Evolutionary conservation across 30 jellyfish, hydroid and myxozoan species (phyloP).

Genomic region (Aurelia coerulea): DNA sequence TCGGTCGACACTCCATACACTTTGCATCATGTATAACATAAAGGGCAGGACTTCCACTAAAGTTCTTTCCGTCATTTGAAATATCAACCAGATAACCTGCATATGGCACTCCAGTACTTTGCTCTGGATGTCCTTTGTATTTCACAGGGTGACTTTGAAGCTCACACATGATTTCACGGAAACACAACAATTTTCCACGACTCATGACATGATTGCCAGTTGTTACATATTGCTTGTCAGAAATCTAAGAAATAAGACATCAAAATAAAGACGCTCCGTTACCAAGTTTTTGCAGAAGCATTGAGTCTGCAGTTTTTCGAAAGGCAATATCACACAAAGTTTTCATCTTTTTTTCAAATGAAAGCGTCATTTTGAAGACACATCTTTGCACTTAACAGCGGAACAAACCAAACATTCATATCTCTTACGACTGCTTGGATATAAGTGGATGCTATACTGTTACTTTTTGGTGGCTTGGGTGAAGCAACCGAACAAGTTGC

Average conservation of each 20-base stretch:
- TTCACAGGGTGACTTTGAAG: constrained; percentile 60
- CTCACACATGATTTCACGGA: constrained; percentile 79
- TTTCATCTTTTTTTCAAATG: no score
- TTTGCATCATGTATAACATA: constrained; percentile 76
- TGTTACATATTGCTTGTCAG: constrained; percentile 30
- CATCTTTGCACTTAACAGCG: no score
- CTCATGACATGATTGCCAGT: background rate
- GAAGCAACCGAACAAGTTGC: no score
- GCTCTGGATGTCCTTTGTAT: constrained; percentile 34
- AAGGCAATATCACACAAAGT: no score
- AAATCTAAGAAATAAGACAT: constrained; percentile 19
- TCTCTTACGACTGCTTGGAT: no score
- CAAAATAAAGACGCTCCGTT: no score
- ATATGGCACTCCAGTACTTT: constrained; percentile 62
- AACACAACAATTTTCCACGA: constrained; percentile 73
- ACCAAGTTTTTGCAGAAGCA: no score
- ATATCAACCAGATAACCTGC: constrained; percentile 79
- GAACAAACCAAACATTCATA: no score
- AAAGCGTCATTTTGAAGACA: no score
- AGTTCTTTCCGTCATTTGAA: constrained; percentile 74
- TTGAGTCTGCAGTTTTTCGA: no score
- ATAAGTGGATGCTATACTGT: no score
- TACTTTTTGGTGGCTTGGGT: no score
- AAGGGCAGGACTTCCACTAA: constrained; percentile 60
- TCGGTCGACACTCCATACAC: constrained; percentile 82